These are phyloP conservation scores for Alviniconcha strummeri DNA, from an alignment of 2,888 invertebrate genomes.

Conservation along the genomic window DNA sequence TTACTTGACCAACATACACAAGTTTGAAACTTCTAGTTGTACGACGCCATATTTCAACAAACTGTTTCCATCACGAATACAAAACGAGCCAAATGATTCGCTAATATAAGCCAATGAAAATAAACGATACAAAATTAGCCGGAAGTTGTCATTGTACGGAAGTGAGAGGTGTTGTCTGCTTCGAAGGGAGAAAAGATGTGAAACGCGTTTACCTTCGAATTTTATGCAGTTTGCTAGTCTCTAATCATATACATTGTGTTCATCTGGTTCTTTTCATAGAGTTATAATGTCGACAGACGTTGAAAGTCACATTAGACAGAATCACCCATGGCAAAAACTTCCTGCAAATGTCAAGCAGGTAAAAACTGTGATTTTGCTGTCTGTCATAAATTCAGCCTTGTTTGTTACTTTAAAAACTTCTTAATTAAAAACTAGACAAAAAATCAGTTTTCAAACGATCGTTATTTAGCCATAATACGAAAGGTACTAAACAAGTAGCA, in stretches of 20 bases:
- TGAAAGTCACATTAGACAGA: slow-evolving; percentile 89
- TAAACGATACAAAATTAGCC: not conserved
- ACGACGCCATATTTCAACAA: slow-evolving; percentile 36
- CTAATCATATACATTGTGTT: not conserved
- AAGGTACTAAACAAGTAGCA: too few species aligned
- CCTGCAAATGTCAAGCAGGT: slow-evolving; percentile 87
- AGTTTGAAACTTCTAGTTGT: not conserved
- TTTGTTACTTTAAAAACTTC: too few species aligned
- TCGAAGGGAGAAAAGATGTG: slow-evolving; percentile 22
- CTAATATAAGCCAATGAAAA: slow-evolving; percentile 1
- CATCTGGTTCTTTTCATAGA: slow-evolving; percentile 4
- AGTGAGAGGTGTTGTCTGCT: slow-evolving; percentile 37
- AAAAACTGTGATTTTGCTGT: not conserved
- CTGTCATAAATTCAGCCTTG: too few species aligned
- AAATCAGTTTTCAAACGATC: too few species aligned
- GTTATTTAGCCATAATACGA: too few species aligned
- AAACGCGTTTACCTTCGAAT: not conserved
- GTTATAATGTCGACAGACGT: slow-evolving; percentile 82
- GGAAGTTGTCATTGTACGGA: slow-evolving; percentile 29
- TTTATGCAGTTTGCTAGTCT: slow-evolving; percentile 19
- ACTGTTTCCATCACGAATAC: not conserved
- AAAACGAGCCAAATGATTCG: not conserved
- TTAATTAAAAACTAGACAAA: too few species aligned
- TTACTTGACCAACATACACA: not conserved
- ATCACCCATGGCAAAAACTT: slow-evolving; percentile 87